Percentiles rank a stretch among this genome's conserved stretches.
phyloP scores from a whole-genome alignment of 1,140 invertebrate species.

The Schlechtendalia chinensis region DNA sequence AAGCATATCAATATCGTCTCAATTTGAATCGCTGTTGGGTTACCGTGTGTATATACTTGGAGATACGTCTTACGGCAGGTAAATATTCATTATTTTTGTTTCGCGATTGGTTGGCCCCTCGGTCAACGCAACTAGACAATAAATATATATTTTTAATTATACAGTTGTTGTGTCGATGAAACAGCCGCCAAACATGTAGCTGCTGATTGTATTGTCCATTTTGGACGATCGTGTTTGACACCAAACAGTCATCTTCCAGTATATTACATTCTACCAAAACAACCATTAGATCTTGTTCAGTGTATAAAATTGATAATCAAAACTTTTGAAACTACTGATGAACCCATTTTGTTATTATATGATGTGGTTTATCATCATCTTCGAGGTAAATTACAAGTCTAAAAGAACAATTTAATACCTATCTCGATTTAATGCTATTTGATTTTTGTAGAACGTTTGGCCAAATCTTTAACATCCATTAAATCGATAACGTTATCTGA shows the following conservation, averaged over 20 bases:
- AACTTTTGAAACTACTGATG: slow-evolving; percentile 56
- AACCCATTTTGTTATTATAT: slow-evolving; percentile 68
- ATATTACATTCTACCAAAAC: slow-evolving; percentile 69
- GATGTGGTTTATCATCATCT: slow-evolving; percentile 70
- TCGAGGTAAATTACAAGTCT: slow-evolving; percentile 59
- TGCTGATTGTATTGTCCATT: slow-evolving; percentile 85
- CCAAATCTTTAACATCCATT: not conserved
- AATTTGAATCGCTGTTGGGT: slow-evolving; percentile 63
- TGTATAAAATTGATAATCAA: slow-evolving; percentile 56
- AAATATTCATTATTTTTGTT: not conserved
- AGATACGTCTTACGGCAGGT: slow-evolving; percentile 92
- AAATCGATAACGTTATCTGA: slow-evolving; percentile 33
- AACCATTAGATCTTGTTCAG: slow-evolving; percentile 59
- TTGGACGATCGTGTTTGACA: slow-evolving; percentile 82
- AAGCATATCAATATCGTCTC: slow-evolving; percentile 67
- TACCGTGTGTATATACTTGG: slow-evolving; percentile 78
- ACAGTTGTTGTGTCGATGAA: slow-evolving; percentile 90
- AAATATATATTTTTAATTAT: slow-evolving; percentile 48
- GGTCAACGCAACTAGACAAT: too few relatives aligned
- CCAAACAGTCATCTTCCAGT: slow-evolving; percentile 69
- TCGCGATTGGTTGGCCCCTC: not conserved
- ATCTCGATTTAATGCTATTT: not conserved
- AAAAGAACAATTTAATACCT: not conserved
- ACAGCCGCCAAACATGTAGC: slow-evolving; percentile 82
- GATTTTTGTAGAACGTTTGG: slow-evolving; percentile 11